phyloP scores from a whole-genome alignment of 2,113 vertebrate genomes.

The Tiliqua scincoides region DNA sequence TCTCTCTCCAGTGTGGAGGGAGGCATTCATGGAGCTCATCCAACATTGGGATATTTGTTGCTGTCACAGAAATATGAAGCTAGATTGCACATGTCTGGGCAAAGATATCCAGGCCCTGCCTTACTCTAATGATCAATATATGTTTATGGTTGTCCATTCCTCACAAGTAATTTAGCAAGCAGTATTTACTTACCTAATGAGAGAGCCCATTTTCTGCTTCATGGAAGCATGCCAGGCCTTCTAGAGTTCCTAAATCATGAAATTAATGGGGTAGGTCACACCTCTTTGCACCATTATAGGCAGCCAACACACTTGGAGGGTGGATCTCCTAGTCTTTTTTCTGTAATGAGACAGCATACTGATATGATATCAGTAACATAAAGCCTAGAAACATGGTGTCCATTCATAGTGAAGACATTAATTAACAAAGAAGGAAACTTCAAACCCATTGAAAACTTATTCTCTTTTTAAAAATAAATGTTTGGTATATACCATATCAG shows the following conservation, averaged over 20 bases:
- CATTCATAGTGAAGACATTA: neutral
- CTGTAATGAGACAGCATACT: neutral
- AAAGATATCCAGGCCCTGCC: neutral
- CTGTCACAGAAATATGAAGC: neutral
- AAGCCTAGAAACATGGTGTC: neutral
- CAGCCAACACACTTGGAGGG: neutral
- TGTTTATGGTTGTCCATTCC: neutral
- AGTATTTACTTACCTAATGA: neutral
- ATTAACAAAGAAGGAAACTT: slow-evolving; percentile 3
- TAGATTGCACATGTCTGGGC: neutral
- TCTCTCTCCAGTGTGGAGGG: no score
- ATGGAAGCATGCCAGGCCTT: neutral
- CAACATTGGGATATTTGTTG: neutral
- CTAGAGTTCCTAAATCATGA: slow-evolving; percentile 1
- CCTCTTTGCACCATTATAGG: neutral
- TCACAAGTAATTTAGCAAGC: neutral
- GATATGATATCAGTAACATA: slow-evolving; percentile 12
- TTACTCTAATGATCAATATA: neutral
- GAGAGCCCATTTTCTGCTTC: neutral
- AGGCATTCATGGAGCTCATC: no score
- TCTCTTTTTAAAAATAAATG: neutral
- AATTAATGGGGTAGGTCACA: neutral
- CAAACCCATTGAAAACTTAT: neutral
- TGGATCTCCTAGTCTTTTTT: neutral
- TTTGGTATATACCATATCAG: neutral